Evolutionary conservation across 2,113 vertebrate species (phyloP), one percentile per base, ranked within the genome.

Genomic region (Thinocorus orbignyianus): DNA sequence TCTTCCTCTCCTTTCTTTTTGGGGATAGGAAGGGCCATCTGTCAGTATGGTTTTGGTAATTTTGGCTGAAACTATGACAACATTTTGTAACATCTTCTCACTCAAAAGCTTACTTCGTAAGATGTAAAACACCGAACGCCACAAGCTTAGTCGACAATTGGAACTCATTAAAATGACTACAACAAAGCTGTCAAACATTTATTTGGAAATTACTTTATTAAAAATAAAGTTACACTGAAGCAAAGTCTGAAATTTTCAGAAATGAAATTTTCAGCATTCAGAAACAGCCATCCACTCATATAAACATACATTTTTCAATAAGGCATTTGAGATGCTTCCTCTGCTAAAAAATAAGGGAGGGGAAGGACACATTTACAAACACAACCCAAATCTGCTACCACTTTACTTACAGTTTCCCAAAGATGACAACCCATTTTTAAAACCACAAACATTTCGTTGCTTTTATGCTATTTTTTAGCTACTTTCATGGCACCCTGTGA

Each of bases 131-230:
- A 42, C 4, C 35, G 42, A 70, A 37, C 13, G 28, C 10, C 33
- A 41, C 10, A 39, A 76, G 48, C 54, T 87, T 48, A 68, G 24
- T 44, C 42, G 39, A 42, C 6, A 61, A 68, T 6, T 14, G 10
- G 31, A 87, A 64, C 31, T 85, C 26, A 54, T 18, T 52, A 13
- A 86, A 90, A 93, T 13, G 28, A 94, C 66, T n/a, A 26, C 0
- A 2, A 2, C 66, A 54, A 92, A 88, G 24, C 46, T 72, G 39
- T 42, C 52, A 74, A 73, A 66, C 35, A 24, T 16, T 84, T 70
- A 41, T 5, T 90, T 85, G 52, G 18, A 24, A 90, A 92, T 93
- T 83, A 72, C 41, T 96, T 97, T 97, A 97, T 97, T 97, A 77
- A 93, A 95, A 93, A 96, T 79, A 93, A 90, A 92, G 93, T 88